Percentiles rank a stretch among this genome's conserved stretches.
Evolutionary conservation across 1,140 invertebrate species (phyloP).

Genomic region (Pseudobourletiella spinata): DNA sequence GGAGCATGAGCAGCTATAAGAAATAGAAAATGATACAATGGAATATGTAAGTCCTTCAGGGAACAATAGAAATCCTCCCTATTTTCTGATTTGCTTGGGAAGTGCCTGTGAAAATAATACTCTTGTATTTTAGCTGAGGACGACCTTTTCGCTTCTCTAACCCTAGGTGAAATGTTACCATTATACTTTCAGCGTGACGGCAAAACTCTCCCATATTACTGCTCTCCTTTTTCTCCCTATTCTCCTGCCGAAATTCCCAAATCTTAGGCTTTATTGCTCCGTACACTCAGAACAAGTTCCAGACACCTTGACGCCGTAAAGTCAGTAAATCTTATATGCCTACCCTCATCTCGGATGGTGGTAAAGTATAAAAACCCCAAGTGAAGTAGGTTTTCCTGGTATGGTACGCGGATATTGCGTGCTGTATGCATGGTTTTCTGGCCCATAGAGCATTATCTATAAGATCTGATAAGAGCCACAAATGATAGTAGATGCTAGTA

Average conservation of each 20-base stretch:
- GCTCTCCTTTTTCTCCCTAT: neutral
- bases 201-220: slow-evolving; percentile 8
- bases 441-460: too few relatives aligned
- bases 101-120: slow-evolving; percentile 9
- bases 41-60: slow-evolving; percentile 15
- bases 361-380: neutral
- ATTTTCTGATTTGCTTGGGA: slow-evolving; percentile 14
- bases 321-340: neutral
- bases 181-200: slow-evolving; percentile 13
- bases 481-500: too few relatives aligned
- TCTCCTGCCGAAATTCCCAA: neutral
- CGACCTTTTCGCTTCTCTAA: slow-evolving; percentile 3
- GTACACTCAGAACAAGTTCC: neutral
- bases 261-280: neutral
- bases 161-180: slow-evolving; percentile 16
- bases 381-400: neutral
- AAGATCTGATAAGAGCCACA: too few relatives aligned
- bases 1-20: too few relatives aligned
- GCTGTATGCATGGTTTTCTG: too few relatives aligned
- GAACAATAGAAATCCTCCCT: slow-evolving; percentile 17
- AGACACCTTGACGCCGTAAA: neutral
- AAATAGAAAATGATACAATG: too few relatives aligned
- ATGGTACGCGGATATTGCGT: too few relatives aligned
- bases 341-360: neutral
- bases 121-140: neutral